These are phyloP conservation scores for Melospiza georgiana DNA, from an alignment of 2,113 vertebrate genomes.

Conservation along the genomic window DNA sequence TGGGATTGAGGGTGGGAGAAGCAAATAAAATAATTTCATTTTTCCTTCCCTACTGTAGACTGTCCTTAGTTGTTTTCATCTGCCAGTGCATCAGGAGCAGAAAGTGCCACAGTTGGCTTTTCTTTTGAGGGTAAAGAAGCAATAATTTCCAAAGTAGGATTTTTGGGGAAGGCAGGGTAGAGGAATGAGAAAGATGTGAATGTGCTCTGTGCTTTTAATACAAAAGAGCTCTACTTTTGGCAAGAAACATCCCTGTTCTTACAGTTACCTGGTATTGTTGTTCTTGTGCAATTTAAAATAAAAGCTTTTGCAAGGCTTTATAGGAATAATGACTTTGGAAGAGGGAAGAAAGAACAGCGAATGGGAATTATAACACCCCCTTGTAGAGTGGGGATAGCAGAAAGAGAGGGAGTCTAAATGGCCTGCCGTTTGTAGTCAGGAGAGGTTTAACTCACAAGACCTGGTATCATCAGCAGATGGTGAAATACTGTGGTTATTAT, in stretches of 20 bases:
- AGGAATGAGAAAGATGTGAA: not conserved
- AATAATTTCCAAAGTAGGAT: not conserved
- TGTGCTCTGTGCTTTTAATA: not conserved
- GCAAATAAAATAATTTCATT: not conserved
- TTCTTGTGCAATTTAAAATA: not conserved
- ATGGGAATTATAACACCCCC: not conserved
- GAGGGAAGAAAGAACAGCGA: not conserved
- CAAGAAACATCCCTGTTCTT: not conserved
- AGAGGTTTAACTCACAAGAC: not conserved
- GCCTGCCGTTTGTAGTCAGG: not conserved
- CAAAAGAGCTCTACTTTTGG: not conserved
- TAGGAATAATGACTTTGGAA: not conserved
- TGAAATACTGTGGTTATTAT: not conserved
- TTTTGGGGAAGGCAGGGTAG: not conserved
- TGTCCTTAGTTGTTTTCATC: not conserved
- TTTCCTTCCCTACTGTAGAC: not conserved
- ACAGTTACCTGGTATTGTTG: not conserved
- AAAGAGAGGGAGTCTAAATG: not conserved
- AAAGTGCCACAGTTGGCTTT: not conserved
- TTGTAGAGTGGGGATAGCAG: not conserved
- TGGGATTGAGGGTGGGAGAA: not conserved
- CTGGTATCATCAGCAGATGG: not conserved
- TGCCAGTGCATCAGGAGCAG: not conserved
- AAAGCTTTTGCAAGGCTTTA: not conserved
- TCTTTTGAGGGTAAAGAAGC: not conserved